Base-by-base conservation (phyloP, 2,797 vertebrate genomes). In the Hyperoplus lanceolatus region DNA sequence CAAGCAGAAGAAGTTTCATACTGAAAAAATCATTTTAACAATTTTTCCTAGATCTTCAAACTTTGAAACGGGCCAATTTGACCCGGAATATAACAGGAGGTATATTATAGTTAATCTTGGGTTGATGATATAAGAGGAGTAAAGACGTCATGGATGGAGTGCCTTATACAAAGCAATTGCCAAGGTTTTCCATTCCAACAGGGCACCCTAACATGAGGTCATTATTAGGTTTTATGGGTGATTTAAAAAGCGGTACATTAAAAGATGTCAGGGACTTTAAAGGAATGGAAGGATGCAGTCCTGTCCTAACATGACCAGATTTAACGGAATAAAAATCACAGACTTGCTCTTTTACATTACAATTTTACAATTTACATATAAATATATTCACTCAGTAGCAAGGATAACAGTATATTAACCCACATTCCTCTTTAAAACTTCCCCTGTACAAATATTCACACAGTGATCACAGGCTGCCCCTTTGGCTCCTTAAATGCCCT, bases 151-250 rank as follows among this genome's bases (percentile, higher is more conserved):
- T 57, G 3, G 18, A 36, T 57, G 3, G 18, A 67, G 45, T 36
- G 50, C 62, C 61, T 42, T 49, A 43, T 62, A 53, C 70, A 73
- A 73, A 65, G 36, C 14, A 68, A 75, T 65, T 66, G 49, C 29
- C 67, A 77, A 51, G 18, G 51, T 58, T 61, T 65, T 68, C 43
- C 64, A 36, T 68, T 78, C 18, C 21, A 9, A 60, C 10, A 38
- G 66, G 70, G 39, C 70, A 56, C 49, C 61, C 21, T 16, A 68
- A 58, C 42, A 5, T 10, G 12, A n/a, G 14, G 6, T 55, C 13
- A 4, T 53, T 39, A 5, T 53, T 38, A 11, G 36, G 18, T 55
- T 76, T 63, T 36, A 55, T 18, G 2, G 9, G 16, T 8, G 57
- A 75, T 69, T 75, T 56, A 54, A 64, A 59, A 49, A 50, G 13